phyloP scores from a whole-genome alignment of 2,797 vertebrate genomes.

The Myioborus miniatus region DNA sequence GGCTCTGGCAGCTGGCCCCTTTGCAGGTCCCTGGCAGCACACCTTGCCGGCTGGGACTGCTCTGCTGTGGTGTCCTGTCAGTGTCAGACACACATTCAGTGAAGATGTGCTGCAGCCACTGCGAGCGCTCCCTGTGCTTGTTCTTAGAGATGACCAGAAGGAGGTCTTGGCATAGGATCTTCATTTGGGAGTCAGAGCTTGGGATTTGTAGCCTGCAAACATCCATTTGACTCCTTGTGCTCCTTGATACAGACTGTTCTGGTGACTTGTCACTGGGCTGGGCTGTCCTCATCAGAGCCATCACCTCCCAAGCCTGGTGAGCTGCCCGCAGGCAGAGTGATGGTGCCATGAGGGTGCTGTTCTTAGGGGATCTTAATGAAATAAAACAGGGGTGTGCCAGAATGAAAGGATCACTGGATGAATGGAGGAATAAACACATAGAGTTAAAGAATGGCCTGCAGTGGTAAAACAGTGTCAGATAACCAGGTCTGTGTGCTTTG shows the following conservation, averaged over 20 bases:
- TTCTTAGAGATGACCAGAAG: not conserved
- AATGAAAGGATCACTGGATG: not conserved
- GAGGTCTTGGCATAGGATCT: not conserved
- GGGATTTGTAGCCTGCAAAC: not conserved
- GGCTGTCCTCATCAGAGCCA: not conserved
- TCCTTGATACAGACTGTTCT: fast-evolving
- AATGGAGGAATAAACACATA: not conserved
- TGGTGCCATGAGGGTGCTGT: not conserved
- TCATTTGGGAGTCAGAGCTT: not conserved
- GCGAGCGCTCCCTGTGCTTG: fast-evolving
- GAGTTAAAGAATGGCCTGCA: not conserved
- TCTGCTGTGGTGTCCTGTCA: fast-evolving
- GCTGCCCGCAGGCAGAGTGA: not conserved
- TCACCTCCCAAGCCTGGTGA: not conserved
- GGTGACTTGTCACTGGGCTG: not conserved
- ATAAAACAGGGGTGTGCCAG: not conserved
- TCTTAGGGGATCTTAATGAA: not conserved
- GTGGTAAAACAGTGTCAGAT: not conserved
- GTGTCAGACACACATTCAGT: fast-evolving
- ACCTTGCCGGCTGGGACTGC: fast-evolving
- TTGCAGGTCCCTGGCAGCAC: not conserved
- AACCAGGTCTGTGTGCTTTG: slow-evolving; percentile 3
- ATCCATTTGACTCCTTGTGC: not conserved
- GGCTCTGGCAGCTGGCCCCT: not conserved
- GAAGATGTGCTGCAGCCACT: not conserved